Percentiles rank a stretch among this genome's conserved stretches.
These are phyloP conservation scores for Leptinotarsa rubiginosa DNA, from an alignment of 2,888 invertebrate genomes.

Conservation along the genomic window DNA sequence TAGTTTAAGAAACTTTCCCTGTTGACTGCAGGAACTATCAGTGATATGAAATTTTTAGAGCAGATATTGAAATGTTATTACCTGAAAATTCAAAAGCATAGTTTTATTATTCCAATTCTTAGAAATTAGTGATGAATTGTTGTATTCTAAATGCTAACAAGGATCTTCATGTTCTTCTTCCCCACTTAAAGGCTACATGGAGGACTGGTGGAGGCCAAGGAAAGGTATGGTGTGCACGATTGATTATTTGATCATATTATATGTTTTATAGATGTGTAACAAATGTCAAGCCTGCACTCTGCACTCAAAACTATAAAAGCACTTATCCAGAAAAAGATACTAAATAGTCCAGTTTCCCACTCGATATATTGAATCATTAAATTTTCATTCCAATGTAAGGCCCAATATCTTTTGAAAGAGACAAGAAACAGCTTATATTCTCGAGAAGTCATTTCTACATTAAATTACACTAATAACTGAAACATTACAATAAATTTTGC, in stretches of 20 bases:
- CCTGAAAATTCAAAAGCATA: too few relatives aligned
- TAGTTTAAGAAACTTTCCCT: too few relatives aligned
- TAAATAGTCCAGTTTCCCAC: slow-evolving; percentile 3
- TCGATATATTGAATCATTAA: not conserved
- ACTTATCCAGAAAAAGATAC: not conserved
- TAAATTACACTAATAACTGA: too few relatives aligned
- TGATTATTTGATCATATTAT: slow-evolving; percentile 16
- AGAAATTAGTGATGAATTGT: slow-evolving; percentile 49
- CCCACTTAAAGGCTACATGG: slow-evolving; percentile 96
- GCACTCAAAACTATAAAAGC: slow-evolving; percentile 21
- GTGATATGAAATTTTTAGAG: too few relatives aligned
- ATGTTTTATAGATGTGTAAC: slow-evolving; percentile 24
- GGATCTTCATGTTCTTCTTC: slow-evolving; percentile 81
- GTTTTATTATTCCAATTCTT: slow-evolving; percentile 17
- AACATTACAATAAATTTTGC: too few relatives aligned
- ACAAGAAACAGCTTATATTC: too few relatives aligned
- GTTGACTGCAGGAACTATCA: too few relatives aligned
- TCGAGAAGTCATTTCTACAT: too few relatives aligned
- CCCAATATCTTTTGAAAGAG: too few relatives aligned
- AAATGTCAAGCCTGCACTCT: slow-evolving; percentile 21
- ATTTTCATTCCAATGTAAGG: not conserved
- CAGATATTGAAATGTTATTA: too few relatives aligned
- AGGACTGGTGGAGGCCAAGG: slow-evolving; percentile 97
- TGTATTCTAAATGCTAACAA: slow-evolving; percentile 66
- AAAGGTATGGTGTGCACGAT: slow-evolving; percentile 76